Base-by-base conservation (phyloP, 2,113 vertebrate genomes). In the Aegotheles bennettii region DNA sequence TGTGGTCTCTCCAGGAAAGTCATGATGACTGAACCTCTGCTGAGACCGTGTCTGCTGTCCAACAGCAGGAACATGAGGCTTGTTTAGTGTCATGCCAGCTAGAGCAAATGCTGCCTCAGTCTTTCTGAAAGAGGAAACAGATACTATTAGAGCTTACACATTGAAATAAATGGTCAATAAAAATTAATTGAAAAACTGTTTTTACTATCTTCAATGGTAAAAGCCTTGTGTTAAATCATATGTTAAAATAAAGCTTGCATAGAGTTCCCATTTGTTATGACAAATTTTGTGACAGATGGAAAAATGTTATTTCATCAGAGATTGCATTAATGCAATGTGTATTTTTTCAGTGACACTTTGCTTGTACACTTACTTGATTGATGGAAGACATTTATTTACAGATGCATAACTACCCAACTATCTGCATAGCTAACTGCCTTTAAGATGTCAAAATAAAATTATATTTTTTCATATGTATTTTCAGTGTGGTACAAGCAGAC, bases 361-460 rank as follows among this genome's bases (percentile, higher is more conserved):
- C 87, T 94, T 89, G 59, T 80, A 45, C 0, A 1, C n/a, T 92
- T 76, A 18, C 42, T 83, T 95, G 87, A 80, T 91, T 82, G 24
- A 87, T 93, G 85, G 38, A 79, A 77, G 63, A 65, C 47, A 92
- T 91, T 85, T 93, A 93, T 93, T 95, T 93, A 87, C 60, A 81
- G 42, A 87, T 88, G 17, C 54, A 59, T 86, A 95, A 77, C 50
- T 83, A 87, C 23, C 9, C 40, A 85, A 26, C 84, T 80, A 91
- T 80, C 85, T 88, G 70, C 53, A 50, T 63, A 73, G 80, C n/a
- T 84, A 89, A 81, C 68, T 95, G 68, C 38, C 67, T 80, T 67
- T 80, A 76, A 59, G 11, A 10, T 11, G 12, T 89, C 74, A 85
- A 93, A 91, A 91, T 54, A 57, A 8, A 87, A 28, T 40, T 64